Percentiles rank a stretch among this genome's conserved stretches.
These are phyloP conservation scores for Molossus molossus DNA, from an alignment of 2,797 vertebrate species.

Conservation along the genomic window DNA sequence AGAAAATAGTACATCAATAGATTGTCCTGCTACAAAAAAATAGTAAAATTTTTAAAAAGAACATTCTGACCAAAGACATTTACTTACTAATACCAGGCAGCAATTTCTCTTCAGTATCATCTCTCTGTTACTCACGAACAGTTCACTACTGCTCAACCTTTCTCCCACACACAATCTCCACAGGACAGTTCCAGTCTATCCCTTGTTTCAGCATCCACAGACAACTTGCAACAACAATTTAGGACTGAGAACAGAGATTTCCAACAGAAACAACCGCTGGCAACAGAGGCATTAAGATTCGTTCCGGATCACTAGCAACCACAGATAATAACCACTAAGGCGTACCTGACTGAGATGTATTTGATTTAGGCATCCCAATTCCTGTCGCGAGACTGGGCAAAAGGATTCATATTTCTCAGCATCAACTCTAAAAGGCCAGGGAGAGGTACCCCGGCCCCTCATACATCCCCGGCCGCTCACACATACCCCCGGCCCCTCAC, in stretches of 20 bases:
- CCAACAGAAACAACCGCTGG: conserved; percentile 16
- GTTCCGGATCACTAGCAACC: conserved; percentile 24
- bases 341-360: background rate
- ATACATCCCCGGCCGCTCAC: too few relatives aligned
- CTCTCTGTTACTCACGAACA: background rate
- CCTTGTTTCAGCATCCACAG: background rate
- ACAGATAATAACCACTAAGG: background rate
- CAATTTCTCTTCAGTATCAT: conserved; percentile 52
- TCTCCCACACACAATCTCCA: conserved; percentile 33
- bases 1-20: background rate
- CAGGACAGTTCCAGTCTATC: background rate
- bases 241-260: conserved; percentile 53
- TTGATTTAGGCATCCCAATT: background rate
- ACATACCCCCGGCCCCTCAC: too few relatives aligned
- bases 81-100: background rate
- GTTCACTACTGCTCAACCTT: background rate
- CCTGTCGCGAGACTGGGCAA: background rate
- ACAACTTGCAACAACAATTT: conserved; percentile 27
- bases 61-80: conserved; percentile 48
- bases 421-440: background rate
- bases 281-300: conserved; percentile 50
- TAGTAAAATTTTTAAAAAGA: conserved; percentile 6
- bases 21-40: conserved; percentile 14
- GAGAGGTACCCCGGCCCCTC: background rate
- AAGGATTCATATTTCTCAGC: background rate